A percentile compares a stretch with the other conserved stretches of the same genome.
Conservation (phyloP, 2,888 invertebrate species). For the Lithophane semibrunnea region DNA sequence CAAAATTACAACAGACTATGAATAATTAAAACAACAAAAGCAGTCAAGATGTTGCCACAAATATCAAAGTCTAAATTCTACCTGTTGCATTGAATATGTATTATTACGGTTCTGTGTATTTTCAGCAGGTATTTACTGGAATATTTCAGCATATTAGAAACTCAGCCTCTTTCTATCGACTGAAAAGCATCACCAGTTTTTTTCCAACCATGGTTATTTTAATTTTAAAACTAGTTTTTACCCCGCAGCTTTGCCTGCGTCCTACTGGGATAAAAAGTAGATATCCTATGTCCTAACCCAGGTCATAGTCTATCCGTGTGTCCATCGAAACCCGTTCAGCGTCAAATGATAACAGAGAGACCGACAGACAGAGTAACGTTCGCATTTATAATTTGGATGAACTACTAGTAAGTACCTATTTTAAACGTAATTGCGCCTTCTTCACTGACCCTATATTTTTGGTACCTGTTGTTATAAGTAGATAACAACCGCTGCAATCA, state of each 20-base stretch:
- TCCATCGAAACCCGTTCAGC: neutral
- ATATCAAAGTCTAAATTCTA: slow-evolving; percentile 8
- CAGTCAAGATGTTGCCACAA: slow-evolving; percentile 11
- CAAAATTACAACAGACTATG: slow-evolving; percentile 12
- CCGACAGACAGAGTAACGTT: neutral
- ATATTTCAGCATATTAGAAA: neutral
- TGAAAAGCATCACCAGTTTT: neutral
- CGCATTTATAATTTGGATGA: neutral
- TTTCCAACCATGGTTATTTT: neutral
- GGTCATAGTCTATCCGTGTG: neutral
- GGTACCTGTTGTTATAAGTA: neutral
- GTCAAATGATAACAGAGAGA: neutral
- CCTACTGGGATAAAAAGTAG: neutral
- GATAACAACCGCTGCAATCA: neutral
- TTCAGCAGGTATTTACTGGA: neutral
- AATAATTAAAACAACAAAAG: slow-evolving; percentile 24
- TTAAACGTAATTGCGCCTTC: neutral
- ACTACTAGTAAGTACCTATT: neutral
- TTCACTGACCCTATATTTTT: neutral
- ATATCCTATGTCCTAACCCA: neutral
- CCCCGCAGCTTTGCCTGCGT: neutral
- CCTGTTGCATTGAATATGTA: slow-evolving; percentile 29
- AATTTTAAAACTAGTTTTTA: neutral
- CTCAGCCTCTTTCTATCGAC: neutral
- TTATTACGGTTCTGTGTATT: neutral